phyloP scores from a whole-genome alignment of 2,888 invertebrate species.

The Allophyes oxyacanthae region DNA sequence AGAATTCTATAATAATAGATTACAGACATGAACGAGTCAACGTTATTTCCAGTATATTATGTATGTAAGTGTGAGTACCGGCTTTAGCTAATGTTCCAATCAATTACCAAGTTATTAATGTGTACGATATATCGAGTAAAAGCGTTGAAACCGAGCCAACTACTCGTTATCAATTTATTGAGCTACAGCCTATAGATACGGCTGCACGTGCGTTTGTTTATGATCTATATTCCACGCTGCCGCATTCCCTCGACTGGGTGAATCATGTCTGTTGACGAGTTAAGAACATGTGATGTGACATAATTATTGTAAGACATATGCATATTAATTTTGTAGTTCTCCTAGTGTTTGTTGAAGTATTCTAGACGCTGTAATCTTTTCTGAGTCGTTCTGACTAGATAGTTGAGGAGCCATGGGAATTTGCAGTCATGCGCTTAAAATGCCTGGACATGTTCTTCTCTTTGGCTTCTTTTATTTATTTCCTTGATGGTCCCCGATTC shows the following conservation, averaged over 20 bases:
- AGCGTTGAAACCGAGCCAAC: conserved; percentile 49
- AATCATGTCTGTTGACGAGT: conserved; percentile 52
- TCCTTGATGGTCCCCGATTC: background rate
- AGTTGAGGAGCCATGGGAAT: too few species aligned
- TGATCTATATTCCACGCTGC: conserved; percentile 46
- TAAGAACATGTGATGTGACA: conserved; percentile 31
- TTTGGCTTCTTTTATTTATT: conserved; percentile 1
- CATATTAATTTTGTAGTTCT: conserved; percentile 2
- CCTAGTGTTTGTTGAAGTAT: background rate
- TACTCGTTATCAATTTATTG: conserved; percentile 54
- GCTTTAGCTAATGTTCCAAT: conserved; percentile 44
- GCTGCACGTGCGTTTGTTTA: conserved; percentile 58
- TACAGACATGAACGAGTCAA: conserved; percentile 6
- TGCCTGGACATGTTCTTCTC: background rate
- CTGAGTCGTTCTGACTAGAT: too few species aligned
- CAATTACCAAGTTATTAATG: conserved; percentile 50
- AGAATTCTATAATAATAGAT: too few species aligned
- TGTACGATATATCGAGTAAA: conserved; percentile 31
- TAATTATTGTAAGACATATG: conserved; percentile 29
- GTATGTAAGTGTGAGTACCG: conserved; percentile 18
- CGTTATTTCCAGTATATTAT: too few species aligned
- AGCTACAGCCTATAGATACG: conserved; percentile 39
- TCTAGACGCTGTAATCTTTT: background rate
- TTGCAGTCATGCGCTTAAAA: background rate
- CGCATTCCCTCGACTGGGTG: conserved; percentile 52